These are phyloP conservation scores for Ptychoptera albimana DNA, from an alignment of 2,888 invertebrate species.

Conservation along the genomic window DNA sequence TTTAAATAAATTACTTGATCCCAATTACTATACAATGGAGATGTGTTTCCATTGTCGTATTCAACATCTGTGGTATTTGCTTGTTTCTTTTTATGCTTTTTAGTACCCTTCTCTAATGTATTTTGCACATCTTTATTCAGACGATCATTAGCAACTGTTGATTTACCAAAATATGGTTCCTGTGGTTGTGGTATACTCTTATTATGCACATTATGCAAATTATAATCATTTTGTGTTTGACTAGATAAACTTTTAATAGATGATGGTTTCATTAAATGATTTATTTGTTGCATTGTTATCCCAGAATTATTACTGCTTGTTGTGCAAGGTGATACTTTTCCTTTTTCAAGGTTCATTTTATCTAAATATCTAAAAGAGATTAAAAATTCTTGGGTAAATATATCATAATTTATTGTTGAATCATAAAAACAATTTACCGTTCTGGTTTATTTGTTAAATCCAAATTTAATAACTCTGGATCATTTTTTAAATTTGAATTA, in stretches of 20 bases:
- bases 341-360: constrained; percentile 13
- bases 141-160: constrained; percentile 17
- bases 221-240: constrained; percentile 10
- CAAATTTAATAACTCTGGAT: constrained; percentile 14
- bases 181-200: neutral
- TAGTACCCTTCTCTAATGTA: constrained; percentile 9
- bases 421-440: constrained; percentile 5
- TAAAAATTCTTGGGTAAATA: neutral
- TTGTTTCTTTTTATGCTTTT: constrained; percentile 1
- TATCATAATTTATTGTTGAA: neutral
- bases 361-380: constrained; percentile 11
- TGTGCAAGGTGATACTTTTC: constrained; percentile 8
- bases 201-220: constrained; percentile 8
- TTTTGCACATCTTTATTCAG: constrained; percentile 12
- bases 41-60: constrained; percentile 41
- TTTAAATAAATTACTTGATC: constrained; percentile 29
- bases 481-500: constrained; percentile 13
- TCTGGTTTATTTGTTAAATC: constrained; percentile 14
- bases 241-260: constrained; percentile 10
- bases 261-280: constrained; percentile 10
- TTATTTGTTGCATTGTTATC: constrained; percentile 8
- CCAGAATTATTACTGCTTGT: constrained; percentile 1
- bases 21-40: constrained; percentile 58
- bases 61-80: constrained; percentile 27
- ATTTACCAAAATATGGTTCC: neutral